Evolutionary conservation across 2,113 vertebrate species (phyloP).

Genomic region (Hippocampus zosterae): DNA sequence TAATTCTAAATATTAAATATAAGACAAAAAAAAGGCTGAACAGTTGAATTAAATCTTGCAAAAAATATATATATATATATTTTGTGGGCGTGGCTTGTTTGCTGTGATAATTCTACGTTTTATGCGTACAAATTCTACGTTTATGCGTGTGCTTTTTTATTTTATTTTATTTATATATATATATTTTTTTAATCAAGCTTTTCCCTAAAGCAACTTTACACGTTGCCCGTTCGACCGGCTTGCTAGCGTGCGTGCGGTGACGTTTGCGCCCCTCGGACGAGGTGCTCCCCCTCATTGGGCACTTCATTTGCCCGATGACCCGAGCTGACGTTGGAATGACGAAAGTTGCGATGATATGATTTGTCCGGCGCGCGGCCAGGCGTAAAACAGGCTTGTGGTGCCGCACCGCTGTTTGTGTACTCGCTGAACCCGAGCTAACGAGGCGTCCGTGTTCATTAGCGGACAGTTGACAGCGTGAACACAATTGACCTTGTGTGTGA

Average conservation of each 20-base stretch:
- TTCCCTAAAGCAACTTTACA: too few relatives aligned
- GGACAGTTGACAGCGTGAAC: slow-evolving; percentile 12
- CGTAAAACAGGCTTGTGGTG: slow-evolving; percentile 46
- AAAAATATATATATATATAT: too few relatives aligned
- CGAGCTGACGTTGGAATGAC: slow-evolving; percentile 55
- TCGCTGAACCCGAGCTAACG: slow-evolving; percentile 69
- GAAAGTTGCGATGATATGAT: slow-evolving; percentile 64
- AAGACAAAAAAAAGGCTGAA: too few relatives aligned
- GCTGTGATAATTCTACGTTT: too few relatives aligned
- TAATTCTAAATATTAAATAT: too few relatives aligned
- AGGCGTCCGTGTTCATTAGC: slow-evolving; percentile 68
- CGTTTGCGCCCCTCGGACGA: background rate
- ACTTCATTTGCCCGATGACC: slow-evolving; percentile 59
- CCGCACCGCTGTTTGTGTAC: slow-evolving; percentile 39
- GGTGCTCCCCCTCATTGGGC: background rate
- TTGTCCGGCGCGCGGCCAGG: slow-evolving; percentile 37
- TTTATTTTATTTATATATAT: too few relatives aligned
- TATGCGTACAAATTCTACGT: too few relatives aligned
- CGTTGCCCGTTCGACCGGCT: too few relatives aligned
- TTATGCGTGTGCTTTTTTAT: too few relatives aligned
- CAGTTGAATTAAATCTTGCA: too few relatives aligned
- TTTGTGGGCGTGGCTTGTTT: too few relatives aligned
- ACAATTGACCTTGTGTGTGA: slow-evolving; percentile 65
- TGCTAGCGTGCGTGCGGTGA: background rate
- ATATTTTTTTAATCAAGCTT: too few relatives aligned